These are phyloP conservation scores for Lutraria rhynchaena DNA, from an alignment of 1,140 invertebrate species.

Conservation along the genomic window DNA sequence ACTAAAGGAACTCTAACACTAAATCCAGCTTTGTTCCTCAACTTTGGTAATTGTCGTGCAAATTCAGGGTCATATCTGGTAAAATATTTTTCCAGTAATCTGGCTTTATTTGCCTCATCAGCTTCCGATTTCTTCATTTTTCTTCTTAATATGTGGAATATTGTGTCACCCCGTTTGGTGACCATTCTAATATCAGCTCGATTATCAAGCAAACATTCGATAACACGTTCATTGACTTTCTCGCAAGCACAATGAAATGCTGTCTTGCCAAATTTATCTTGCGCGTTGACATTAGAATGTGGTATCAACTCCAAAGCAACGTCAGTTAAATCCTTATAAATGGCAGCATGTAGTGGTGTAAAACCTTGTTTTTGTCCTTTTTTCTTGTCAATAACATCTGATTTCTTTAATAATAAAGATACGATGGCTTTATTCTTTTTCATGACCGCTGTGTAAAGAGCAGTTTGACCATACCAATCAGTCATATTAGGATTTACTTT, in stretches of 20 bases:
- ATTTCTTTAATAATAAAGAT: neutral
- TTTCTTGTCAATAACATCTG: neutral
- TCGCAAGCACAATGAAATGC: slow-evolving; percentile 57
- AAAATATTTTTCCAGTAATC: neutral
- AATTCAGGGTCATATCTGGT: neutral
- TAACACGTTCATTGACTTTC: slow-evolving; percentile 12
- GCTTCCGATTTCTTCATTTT: neutral
- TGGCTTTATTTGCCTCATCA: neutral
- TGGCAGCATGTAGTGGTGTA: slow-evolving; percentile 51
- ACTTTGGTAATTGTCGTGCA: neutral
- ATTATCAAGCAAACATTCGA: slow-evolving; percentile 31
- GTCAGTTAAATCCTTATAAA: neutral
- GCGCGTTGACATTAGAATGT: slow-evolving; percentile 7
- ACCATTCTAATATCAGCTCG: slow-evolving; percentile 6
- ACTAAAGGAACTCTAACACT: neutral
- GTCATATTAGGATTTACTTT: slow-evolving; percentile 34
- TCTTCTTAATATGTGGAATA: slow-evolving; percentile 6
- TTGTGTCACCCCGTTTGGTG: slow-evolving; percentile 20
- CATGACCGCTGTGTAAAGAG: slow-evolving; percentile 44
- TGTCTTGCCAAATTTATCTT: slow-evolving; percentile 47
- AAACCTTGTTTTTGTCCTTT: slow-evolving; percentile 50
- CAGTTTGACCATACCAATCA: slow-evolving; percentile 48
- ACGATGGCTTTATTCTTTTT: neutral
- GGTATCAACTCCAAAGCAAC: neutral
- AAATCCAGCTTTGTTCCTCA: slow-evolving; percentile 4